These are phyloP conservation scores for Onychostoma macrolepis DNA, from an alignment of 2,113 vertebrate species.

Conservation along the genomic window DNA sequence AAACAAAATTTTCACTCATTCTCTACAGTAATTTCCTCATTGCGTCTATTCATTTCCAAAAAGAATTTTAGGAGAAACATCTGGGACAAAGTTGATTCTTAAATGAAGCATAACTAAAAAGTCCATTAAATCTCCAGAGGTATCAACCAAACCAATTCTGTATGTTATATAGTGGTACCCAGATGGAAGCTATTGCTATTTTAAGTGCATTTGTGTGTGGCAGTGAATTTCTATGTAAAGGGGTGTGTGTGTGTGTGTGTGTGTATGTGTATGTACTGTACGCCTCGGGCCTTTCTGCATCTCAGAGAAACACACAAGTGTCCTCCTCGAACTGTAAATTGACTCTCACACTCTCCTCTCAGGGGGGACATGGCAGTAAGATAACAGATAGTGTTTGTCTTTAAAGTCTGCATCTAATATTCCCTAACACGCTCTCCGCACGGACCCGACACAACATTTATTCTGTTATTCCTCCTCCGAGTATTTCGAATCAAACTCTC, in stretches of 20 bases:
- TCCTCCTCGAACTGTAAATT: conserved; percentile 24
- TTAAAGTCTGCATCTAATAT: conserved; percentile 22
- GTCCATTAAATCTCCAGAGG: background rate
- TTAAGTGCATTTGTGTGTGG: background rate
- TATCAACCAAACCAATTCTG: background rate
- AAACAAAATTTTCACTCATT: background rate
- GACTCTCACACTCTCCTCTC: conserved; percentile 16
- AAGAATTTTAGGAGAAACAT: background rate
- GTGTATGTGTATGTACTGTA: conserved; percentile 30
- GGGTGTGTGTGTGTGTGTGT: too few relatives aligned
- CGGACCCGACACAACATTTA: conserved; percentile 10
- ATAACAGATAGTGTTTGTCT: conserved; percentile 37
- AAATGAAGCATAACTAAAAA: background rate
- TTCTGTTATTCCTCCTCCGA: conserved; percentile 35
- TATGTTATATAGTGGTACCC: too few relatives aligned
- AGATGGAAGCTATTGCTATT: conserved; percentile 2
- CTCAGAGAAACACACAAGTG: background rate
- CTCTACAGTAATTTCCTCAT: background rate
- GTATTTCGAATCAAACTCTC: conserved; percentile 41
- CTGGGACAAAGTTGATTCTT: background rate
- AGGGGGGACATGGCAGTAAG: conserved; percentile 29
- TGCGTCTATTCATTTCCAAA: background rate
- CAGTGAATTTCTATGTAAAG: background rate
- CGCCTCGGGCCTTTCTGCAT: background rate
- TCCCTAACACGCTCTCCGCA: conserved; percentile 16